Percentiles rank a stretch among this genome's conserved stretches.
These are phyloP conservation scores for Drosophila pruinosa DNA, from an alignment of 1,140 invertebrate species.

Conservation along the genomic window DNA sequence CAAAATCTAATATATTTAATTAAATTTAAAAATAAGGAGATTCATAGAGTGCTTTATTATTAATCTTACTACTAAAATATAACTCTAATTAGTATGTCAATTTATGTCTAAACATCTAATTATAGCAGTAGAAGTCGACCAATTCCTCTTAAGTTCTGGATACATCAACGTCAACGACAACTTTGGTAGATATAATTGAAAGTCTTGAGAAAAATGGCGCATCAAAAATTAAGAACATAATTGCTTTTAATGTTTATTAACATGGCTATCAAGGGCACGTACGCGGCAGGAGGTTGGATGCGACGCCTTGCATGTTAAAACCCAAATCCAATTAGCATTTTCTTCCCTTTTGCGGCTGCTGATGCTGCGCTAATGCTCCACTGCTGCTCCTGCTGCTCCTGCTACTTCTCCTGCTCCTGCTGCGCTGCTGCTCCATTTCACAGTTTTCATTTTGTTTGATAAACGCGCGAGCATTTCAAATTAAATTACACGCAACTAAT, in stretches of 20 bases:
- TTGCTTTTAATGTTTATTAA: constrained; percentile 79
- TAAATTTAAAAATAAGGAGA: too few species aligned
- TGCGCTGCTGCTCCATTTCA: constrained; percentile 51
- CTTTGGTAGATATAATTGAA: background rate
- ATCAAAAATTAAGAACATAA: constrained; percentile 56
- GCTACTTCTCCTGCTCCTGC: constrained; percentile 3
- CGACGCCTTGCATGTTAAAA: constrained; percentile 59
- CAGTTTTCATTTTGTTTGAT: constrained; percentile 79
- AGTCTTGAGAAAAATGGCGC: constrained; percentile 45
- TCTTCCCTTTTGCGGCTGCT: constrained; percentile 50
- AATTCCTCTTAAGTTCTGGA: too few species aligned
- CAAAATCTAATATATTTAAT: too few species aligned
- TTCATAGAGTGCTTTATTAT: too few species aligned
- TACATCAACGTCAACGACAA: constrained; percentile 9
- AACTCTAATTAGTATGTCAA: too few species aligned
- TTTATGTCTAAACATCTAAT: too few species aligned
- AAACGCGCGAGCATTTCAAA: constrained; percentile 74
- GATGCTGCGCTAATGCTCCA: background rate
- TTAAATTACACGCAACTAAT: constrained; percentile 80
- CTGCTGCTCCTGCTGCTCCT: constrained; percentile 1
- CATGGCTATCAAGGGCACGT: constrained; percentile 62
- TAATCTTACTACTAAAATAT: too few species aligned
- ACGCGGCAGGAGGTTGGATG: constrained; percentile 1
- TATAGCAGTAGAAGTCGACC: too few species aligned
- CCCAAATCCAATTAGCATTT: constrained; percentile 77